These are phyloP conservation scores for Stenotaenia linearis DNA, from an alignment of 2,888 invertebrate species.

Conservation along the genomic window DNA sequence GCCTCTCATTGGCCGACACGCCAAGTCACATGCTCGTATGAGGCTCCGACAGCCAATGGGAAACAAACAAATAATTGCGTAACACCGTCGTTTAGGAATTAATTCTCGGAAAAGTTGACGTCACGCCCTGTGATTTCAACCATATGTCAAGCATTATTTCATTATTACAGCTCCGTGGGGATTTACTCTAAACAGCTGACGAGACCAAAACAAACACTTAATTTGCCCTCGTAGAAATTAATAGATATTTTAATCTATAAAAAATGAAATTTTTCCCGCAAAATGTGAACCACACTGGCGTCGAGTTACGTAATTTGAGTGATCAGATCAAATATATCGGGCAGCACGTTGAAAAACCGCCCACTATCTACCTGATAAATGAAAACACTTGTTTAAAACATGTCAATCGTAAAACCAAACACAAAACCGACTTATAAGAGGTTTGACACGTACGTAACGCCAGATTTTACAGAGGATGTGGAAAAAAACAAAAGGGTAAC, in stretches of 20 bases:
- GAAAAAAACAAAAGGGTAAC: not conserved
- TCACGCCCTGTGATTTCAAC: not conserved
- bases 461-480: not conserved
- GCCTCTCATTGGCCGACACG: not conserved
- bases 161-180: not conserved
- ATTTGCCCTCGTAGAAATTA: not conserved
- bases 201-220: not conserved
- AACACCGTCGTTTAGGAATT: not conserved
- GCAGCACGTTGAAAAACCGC: not conserved
- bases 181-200: not conserved
- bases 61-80: not conserved
- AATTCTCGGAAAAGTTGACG: not conserved
- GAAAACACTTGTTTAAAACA: not conserved
- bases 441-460: conserved; percentile 1
- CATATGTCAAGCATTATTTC: not conserved
- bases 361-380: not conserved
- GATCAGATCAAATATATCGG: not conserved
- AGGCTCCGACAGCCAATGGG: not conserved
- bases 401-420: not conserved
- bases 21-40: not conserved
- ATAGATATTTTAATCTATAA: not conserved
- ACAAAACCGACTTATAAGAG: conserved; percentile 4
- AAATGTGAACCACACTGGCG: no score
- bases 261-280: not conserved
- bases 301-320: not conserved